phyloP scores from a whole-genome alignment of 2,113 vertebrate species.

The Emydura subglobosa region DNA sequence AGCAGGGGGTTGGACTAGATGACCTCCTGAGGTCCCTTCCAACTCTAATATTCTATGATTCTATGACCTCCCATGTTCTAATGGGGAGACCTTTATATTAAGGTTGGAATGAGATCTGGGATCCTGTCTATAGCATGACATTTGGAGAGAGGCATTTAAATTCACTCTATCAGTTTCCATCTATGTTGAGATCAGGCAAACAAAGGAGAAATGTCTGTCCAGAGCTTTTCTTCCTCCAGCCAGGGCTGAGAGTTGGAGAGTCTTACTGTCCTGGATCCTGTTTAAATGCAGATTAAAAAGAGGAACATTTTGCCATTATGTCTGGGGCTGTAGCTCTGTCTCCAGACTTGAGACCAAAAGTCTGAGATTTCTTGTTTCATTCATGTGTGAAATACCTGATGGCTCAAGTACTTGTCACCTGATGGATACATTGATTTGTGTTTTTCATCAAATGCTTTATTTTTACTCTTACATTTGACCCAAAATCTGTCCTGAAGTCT shows the following conservation, averaged over 20 bases:
- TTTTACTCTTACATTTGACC: neutral
- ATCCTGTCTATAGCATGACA: too few relatives aligned
- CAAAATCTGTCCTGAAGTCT: neutral
- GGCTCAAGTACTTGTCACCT: neutral
- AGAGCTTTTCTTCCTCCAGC: neutral
- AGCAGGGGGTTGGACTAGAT: too few relatives aligned
- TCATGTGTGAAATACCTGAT: neutral
- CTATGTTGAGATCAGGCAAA: neutral
- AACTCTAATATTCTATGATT: too few relatives aligned
- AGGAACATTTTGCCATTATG: neutral
- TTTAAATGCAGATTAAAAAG: neutral
- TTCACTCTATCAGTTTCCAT: neutral
- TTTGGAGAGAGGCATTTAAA: neutral
- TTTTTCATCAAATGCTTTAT: neutral
- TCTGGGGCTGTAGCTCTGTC: neutral
- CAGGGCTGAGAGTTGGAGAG: neutral
- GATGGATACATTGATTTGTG: neutral
- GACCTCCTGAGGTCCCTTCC: too few relatives aligned
- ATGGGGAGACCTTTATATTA: neutral
- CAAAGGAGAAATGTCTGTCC: neutral
- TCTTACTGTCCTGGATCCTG: neutral
- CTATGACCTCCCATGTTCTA: neutral
- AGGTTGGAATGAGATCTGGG: neutral
- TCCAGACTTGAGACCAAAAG: accelerated
- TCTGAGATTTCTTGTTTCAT: neutral